Evolutionary conservation across 2,888 invertebrate genomes (phyloP).

Genomic region (Helobdella robusta): DNA sequence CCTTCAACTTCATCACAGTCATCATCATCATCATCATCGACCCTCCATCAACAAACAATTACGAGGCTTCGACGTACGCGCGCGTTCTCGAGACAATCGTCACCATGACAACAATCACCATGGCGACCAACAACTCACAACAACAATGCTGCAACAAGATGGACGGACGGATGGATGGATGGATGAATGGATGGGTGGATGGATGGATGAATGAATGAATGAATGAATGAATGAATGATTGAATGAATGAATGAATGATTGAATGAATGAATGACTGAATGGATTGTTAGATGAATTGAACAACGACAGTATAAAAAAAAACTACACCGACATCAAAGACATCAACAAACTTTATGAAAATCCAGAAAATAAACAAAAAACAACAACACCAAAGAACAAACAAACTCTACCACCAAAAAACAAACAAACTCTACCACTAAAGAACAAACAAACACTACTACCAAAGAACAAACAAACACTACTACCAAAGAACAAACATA

Average conservation of each 20-base stretch:
- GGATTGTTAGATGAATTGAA: neutral
- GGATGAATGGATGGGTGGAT: slow-evolving; percentile 16
- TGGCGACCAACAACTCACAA: neutral
- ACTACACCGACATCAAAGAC: no score
- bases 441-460: no score
- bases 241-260: slow-evolving; percentile 1
- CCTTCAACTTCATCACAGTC: neutral
- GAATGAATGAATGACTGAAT: neutral
- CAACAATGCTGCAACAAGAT: no score
- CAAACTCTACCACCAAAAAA: no score
- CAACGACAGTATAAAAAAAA: neutral
- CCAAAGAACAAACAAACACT: no score
- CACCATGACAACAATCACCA: neutral
- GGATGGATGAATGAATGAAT: slow-evolving; percentile 11
- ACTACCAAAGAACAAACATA: no score
- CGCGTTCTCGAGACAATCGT: neutral
- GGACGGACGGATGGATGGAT: slow-evolving; percentile 16
- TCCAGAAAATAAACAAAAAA: no score
- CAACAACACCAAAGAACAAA: no score
- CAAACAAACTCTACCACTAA: no score
- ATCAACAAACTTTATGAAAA: no score
- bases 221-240: slow-evolving; percentile 3
- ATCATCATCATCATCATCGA: neutral
- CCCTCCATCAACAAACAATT: neutral
- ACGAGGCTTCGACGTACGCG: neutral